These are phyloP conservation scores for Neolamprologus fasciatus DNA, from an alignment of 2,113 vertebrate species.

Conservation along the genomic window DNA sequence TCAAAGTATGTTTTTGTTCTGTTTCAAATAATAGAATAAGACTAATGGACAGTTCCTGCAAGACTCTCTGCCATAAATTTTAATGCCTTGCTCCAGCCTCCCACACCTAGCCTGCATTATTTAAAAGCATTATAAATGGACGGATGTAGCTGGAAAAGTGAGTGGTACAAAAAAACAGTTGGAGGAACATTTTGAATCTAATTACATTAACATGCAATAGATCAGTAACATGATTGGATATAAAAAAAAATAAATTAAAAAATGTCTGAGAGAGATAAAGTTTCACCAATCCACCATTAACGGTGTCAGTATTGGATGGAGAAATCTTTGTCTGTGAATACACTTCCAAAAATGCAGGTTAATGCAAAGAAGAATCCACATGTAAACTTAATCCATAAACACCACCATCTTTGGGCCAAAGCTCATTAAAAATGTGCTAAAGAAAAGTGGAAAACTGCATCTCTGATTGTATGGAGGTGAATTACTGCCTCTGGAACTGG, in stretches of 20 bases:
- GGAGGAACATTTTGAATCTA: neutral
- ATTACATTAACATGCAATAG: neutral
- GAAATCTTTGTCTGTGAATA: neutral
- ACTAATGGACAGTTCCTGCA: slow-evolving; percentile 5
- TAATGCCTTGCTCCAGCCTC: slow-evolving; percentile 7
- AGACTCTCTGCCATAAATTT: slow-evolving; percentile 8
- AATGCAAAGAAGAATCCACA: neutral
- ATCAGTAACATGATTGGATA: neutral
- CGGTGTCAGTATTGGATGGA: neutral
- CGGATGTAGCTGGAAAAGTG: neutral
- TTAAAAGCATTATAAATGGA: neutral
- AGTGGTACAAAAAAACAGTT: neutral
- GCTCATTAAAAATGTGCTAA: neutral
- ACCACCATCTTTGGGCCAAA: neutral
- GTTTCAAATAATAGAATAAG: slow-evolving; percentile 9
- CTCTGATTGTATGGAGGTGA: neutral
- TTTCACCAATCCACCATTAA: neutral
- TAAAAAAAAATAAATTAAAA: neutral
- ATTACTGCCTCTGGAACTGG: neutral
- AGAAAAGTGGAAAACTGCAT: neutral
- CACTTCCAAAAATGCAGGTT: neutral
- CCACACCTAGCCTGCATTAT: slow-evolving; percentile 20
- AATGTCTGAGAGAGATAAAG: neutral
- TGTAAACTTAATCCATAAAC: neutral
- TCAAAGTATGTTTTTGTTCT: neutral